phyloP scores from a whole-genome alignment of 2,888 invertebrate genomes.

The Isoperla grammatica region DNA sequence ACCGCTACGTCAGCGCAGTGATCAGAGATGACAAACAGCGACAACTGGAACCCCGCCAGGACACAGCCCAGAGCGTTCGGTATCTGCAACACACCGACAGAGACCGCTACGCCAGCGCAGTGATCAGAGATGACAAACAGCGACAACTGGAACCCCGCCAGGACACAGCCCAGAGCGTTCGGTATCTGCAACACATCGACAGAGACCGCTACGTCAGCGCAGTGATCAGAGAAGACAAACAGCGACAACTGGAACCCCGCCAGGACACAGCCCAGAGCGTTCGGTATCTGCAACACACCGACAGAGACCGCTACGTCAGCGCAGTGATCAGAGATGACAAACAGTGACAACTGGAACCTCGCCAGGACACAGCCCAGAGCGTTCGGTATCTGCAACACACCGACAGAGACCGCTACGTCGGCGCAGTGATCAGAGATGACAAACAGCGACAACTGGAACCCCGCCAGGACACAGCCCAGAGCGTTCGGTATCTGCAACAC shows the following conservation, averaged over 20 bases:
- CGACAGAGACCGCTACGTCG: no score
- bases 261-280: conserved; percentile 69
- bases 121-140: conserved; percentile 72
- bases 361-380: not conserved
- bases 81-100: conserved; percentile 63
- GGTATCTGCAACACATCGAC: conserved; percentile 70
- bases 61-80: conserved; percentile 74
- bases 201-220: no score
- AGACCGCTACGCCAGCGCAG: no score
- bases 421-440: no score
- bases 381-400: no score
- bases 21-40: conserved; percentile 69
- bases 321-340: not conserved
- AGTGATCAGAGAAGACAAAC: conserved; percentile 62
- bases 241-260: conserved; percentile 69
- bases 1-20: no score
- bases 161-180: conserved; percentile 69
- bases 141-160: conserved; percentile 66
- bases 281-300: conserved; percentile 60
- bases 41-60: conserved; percentile 67
- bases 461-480: conserved; percentile 66
- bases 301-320: not conserved
- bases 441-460: conserved; percentile 69
- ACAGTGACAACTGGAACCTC: not conserved
- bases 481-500: conserved; percentile 73